phyloP scores from a whole-genome alignment of 1,140 invertebrate genomes.

The Anagrus nilaparvatae region DNA sequence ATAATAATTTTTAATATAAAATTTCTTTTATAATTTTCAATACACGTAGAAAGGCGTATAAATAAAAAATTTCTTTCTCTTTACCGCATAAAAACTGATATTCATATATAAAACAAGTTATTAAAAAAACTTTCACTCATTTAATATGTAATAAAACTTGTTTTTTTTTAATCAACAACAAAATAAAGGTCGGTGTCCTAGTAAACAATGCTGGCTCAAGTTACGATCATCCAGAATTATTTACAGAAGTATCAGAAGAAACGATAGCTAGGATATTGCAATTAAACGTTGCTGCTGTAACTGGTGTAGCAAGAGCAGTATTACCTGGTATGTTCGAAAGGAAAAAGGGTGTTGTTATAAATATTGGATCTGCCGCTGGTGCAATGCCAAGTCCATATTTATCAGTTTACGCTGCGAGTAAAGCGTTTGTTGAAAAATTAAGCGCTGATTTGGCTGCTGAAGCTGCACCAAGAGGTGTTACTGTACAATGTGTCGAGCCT shows the following conservation, averaged over 20 bases:
- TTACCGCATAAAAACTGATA: too few relatives aligned
- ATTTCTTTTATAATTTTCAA: too few relatives aligned
- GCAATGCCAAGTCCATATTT: constrained; percentile 73
- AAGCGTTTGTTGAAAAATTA: constrained; percentile 82
- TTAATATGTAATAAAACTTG: too few relatives aligned
- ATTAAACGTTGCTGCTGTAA: constrained; percentile 51
- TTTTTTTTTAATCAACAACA: too few relatives aligned
- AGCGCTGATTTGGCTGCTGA: constrained; percentile 70
- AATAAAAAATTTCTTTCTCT: too few relatives aligned
- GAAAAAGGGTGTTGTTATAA: constrained; percentile 80
- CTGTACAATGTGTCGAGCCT: constrained; percentile 75
- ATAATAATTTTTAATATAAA: too few relatives aligned
- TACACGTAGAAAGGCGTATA: too few relatives aligned
- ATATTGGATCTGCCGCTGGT: constrained; percentile 79
- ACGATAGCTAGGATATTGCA: constrained; percentile 35
- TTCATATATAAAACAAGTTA: too few relatives aligned
- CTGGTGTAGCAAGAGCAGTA: constrained; percentile 59
- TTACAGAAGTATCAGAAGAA: constrained; percentile 56
- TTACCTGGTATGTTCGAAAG: constrained; percentile 82
- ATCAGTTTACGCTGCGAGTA: constrained; percentile 79
- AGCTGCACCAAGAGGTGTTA: constrained; percentile 66
- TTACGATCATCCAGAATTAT: constrained; percentile 80
- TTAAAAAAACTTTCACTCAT: too few relatives aligned
- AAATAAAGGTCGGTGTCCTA: constrained; percentile 65
- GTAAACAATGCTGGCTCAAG: constrained; percentile 95